Evolutionary conservation across 2,113 vertebrate species (phyloP).

Genomic region (Glareola pratincola): DNA sequence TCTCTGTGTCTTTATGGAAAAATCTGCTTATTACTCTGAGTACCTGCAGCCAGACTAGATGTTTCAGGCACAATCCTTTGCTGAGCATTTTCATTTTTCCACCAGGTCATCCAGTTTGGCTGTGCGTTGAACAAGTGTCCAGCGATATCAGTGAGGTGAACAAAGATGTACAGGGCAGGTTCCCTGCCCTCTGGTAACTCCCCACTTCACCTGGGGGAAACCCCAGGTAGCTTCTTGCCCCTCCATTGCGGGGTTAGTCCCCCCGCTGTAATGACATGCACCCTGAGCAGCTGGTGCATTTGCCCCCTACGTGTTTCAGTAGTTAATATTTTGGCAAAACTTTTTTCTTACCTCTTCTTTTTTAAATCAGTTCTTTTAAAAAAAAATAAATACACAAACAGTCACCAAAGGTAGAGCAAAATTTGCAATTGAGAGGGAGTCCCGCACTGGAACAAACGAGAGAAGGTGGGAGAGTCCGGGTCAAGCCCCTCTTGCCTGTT

Average conservation of each 20-base stretch:
- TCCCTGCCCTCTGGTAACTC: not conserved
- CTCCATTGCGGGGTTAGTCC: rapidly evolving
- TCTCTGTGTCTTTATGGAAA: not conserved
- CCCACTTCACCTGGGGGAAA: not conserved
- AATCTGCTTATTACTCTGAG: not conserved
- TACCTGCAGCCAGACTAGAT: not conserved
- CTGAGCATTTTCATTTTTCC: not conserved
- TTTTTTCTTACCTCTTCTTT: not conserved
- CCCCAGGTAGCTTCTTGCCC: not conserved
- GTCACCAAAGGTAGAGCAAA: not conserved
- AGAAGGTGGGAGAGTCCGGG: not conserved
- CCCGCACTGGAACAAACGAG: not conserved
- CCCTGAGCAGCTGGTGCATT: not conserved
- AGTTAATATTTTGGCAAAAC: not conserved
- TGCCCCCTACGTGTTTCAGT: rapidly evolving
- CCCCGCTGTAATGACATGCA: not conserved
- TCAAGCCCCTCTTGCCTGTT: not conserved
- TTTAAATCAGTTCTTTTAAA: not conserved
- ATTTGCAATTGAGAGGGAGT: not conserved
- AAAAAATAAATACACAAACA: not conserved
- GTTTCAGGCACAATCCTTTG: not conserved
- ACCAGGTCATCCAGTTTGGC: not conserved
- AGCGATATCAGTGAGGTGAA: not conserved
- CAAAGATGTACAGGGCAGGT: not conserved
- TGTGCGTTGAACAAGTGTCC: not conserved